Conservation (phyloP, 2,797 vertebrate genomes). For the Chromis chromis region DNA sequence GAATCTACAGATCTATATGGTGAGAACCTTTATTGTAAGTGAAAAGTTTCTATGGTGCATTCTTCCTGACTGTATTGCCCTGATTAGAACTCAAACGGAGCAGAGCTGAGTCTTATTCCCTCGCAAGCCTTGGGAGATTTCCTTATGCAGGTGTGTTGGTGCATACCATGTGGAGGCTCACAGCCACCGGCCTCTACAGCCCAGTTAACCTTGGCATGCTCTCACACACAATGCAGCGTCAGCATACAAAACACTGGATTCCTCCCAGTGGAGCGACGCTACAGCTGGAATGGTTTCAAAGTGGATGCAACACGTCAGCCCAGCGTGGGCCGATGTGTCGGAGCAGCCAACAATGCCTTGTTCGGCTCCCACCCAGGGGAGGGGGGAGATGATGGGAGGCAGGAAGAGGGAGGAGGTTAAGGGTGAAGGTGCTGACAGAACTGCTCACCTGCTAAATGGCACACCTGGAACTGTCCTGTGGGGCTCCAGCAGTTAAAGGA, state of each 20-base stretch:
- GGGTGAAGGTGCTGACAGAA: slow-evolving; percentile 29
- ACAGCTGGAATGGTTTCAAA: slow-evolving; percentile 19
- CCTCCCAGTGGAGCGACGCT: slow-evolving; percentile 24
- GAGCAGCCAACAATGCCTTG: slow-evolving; percentile 19
- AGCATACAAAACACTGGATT: slow-evolving; percentile 49
- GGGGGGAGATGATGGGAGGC: neutral
- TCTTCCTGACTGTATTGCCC: neutral
- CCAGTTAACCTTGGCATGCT: slow-evolving; percentile 61
- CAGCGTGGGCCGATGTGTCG: neutral
- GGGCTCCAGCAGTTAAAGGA: slow-evolving; percentile 9
- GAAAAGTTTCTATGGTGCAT: neutral
- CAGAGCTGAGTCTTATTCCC: slow-evolving; percentile 3
- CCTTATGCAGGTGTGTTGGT: slow-evolving; percentile 19
- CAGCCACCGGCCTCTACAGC: slow-evolving; percentile 38
- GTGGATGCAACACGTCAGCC: slow-evolving; percentile 5
- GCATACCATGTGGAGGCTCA: slow-evolving; percentile 31
- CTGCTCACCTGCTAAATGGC: slow-evolving; percentile 29
- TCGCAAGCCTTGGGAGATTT: neutral
- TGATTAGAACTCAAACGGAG: slow-evolving; percentile 12
- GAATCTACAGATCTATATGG: slow-evolving; percentile 12
- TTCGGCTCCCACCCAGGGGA: slow-evolving; percentile 22
- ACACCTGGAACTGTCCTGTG: slow-evolving; percentile 25
- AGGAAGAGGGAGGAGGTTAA: slow-evolving; percentile 21
- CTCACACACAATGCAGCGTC: slow-evolving; percentile 49
- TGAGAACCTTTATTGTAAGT: neutral